Conservation (phyloP, 2,113 vertebrate genomes). For the Ctenomys sociabilis region DNA sequence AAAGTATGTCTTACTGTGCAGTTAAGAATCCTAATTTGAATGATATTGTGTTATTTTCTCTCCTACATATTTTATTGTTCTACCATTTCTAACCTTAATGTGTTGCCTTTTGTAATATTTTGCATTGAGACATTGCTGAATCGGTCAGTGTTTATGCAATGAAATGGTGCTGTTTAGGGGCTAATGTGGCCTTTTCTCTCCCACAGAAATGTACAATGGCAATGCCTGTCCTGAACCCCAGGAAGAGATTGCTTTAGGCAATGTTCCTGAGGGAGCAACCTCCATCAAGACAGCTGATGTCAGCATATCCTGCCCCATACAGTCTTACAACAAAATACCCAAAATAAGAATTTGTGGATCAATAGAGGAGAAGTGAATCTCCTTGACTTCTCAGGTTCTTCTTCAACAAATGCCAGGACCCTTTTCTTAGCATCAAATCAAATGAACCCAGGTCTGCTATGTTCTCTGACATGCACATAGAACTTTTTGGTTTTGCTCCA, state of each 20-base stretch:
- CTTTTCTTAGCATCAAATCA: rapidly evolving
- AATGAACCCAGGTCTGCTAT: too few species aligned
- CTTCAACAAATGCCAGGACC: rapidly evolving
- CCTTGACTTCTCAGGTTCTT: rapidly evolving
- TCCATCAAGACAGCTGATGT: rapidly evolving
- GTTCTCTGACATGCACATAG: rapidly evolving
- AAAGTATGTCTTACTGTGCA: too few species aligned
- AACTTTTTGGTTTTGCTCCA: too few species aligned
- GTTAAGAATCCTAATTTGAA: too few species aligned
- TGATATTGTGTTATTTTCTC: too few species aligned
- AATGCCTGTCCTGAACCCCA: neutral
- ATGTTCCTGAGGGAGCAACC: too few species aligned
- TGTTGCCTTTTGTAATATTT: too few species aligned
- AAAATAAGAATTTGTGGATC: neutral
- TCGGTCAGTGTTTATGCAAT: too few species aligned
- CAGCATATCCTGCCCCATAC: neutral
- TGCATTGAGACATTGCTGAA: too few species aligned
- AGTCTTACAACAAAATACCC: rapidly evolving
- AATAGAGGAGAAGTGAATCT: rapidly evolving
- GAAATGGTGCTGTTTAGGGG: neutral
- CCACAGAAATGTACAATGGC: neutral
- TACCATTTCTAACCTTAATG: too few species aligned
- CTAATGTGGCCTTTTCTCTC: neutral
- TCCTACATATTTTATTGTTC: too few species aligned
- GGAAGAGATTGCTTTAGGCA: neutral